These are phyloP conservation scores for Phycodurus eques DNA, from an alignment of 2,113 vertebrate genomes.

Conservation along the genomic window DNA sequence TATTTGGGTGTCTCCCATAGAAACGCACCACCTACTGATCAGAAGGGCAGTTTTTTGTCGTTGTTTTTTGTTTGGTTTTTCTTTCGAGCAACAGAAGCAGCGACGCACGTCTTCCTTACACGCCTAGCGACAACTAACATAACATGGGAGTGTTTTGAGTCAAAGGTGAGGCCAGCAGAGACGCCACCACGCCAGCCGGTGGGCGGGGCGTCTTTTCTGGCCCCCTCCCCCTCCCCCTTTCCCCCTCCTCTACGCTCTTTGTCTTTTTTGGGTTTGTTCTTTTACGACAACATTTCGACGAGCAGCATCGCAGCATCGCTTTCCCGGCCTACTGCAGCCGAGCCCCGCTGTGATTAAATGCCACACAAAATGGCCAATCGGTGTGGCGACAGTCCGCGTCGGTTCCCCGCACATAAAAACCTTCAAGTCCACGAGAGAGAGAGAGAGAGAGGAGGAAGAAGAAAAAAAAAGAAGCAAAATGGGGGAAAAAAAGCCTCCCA, in stretches of 20 bases:
- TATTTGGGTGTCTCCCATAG: conserved; percentile 54
- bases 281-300: conserved; percentile 36
- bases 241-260: conserved; percentile 14
- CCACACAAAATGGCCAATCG: conserved; percentile 14
- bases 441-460: too few species aligned
- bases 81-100: conserved; percentile 54
- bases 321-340: not conserved
- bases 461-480: not conserved
- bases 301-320: not conserved
- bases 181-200: conserved; percentile 52
- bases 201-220: conserved; percentile 23
- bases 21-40: conserved; percentile 53
- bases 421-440: not conserved
- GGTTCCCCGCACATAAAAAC: conserved; percentile 13
- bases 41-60: conserved; percentile 47
- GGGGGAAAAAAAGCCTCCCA: not conserved
- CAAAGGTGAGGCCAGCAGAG: not conserved
- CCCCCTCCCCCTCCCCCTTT: conserved; percentile 52
- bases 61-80: not conserved
- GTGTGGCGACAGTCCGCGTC: conserved; percentile 44
- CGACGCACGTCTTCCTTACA: conserved; percentile 6
- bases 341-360: not conserved
- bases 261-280: conserved; percentile 1
- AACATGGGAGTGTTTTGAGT: conserved; percentile 3
- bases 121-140: not conserved